phyloP scores from a whole-genome alignment of 2,888 invertebrate species.

The Candidula unifasciata region DNA sequence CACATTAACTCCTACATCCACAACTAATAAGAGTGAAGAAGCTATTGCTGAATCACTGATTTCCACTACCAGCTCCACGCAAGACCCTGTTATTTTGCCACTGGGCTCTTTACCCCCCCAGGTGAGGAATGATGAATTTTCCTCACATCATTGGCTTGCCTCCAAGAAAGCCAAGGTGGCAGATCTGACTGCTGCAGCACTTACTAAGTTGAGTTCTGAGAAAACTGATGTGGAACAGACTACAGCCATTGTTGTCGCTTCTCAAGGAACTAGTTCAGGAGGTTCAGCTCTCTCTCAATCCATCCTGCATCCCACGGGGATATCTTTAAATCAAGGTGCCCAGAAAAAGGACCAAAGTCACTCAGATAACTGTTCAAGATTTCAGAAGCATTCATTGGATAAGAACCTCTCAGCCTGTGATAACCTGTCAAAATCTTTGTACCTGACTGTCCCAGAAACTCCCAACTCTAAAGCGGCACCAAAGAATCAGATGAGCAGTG shows the following conservation, averaged over 20 bases:
- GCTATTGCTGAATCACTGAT: slow-evolving; percentile 7
- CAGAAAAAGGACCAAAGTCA: neutral
- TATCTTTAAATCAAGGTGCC: no score
- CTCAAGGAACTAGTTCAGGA: slow-evolving; percentile 20
- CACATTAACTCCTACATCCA: neutral
- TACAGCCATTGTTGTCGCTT: neutral
- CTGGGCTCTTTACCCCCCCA: neutral
- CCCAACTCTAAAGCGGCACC: neutral
- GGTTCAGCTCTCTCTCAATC: slow-evolving; percentile 16
- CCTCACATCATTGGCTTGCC: neutral
- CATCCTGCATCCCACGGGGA: neutral
- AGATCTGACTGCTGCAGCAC: neutral
- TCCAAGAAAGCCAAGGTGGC: neutral
- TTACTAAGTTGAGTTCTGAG: neutral
- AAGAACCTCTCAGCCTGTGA: neutral
- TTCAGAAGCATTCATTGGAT: neutral
- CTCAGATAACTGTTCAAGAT: neutral
- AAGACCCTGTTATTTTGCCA: neutral
- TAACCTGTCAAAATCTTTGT: neutral
- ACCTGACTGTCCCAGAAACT: neutral
- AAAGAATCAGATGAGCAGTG: slow-evolving; percentile 18
- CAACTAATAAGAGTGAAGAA: neutral
- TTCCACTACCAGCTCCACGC: neutral
- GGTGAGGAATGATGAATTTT: neutral
- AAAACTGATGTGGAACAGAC: neutral